Base-by-base conservation (phyloP, 1,140 invertebrate species). In the Megalopta genalis region DNA sequence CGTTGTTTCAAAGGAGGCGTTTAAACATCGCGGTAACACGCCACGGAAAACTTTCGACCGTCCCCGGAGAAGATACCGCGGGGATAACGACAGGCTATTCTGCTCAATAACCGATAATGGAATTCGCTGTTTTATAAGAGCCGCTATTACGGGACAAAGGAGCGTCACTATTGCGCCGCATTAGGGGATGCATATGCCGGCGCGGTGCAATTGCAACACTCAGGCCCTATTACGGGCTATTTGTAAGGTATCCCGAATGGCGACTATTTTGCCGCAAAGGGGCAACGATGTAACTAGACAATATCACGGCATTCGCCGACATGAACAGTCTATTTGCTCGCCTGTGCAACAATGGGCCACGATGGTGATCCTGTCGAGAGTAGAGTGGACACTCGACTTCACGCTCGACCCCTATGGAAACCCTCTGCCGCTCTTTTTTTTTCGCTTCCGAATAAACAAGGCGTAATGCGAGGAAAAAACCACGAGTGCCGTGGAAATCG, bases 101-200 rank as follows among this genome's bases (percentile, higher is more conserved):
- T 25, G 37, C 46, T 72, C 37, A 32, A 27, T 63, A 46, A 72
- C 18, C 69, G 64, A 65, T 78, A 78, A 78, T 65, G 60, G 42
- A 49, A 46, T 39, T n/a, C 37, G 18, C 49, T 72, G 27, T 64
- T 72, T 78, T 65, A 64, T 21, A 72, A 39, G 32, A 32, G 46
- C 37, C 23, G 18, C 23, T 16, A 12, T 65, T 71, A 54, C 32
- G 0, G 57, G n/a, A 63, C 37, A 21, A 5, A 32, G 21, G 39
- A 46, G 16, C 14, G 5, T 52, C 49, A 21, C 21, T 32, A 27
- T 68, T 76, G 46, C 64, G 23, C 39, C 42, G n/a, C 54, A 27
- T 67, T 49, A 37, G 27, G 46, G 25, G 46, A 68, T 39, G 63
- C 52, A n/a, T 57, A 66, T 63, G 27, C 42, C n/a, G 14, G 39